Conservation (phyloP, 2,113 vertebrate species). For the Lepus americanus region DNA sequence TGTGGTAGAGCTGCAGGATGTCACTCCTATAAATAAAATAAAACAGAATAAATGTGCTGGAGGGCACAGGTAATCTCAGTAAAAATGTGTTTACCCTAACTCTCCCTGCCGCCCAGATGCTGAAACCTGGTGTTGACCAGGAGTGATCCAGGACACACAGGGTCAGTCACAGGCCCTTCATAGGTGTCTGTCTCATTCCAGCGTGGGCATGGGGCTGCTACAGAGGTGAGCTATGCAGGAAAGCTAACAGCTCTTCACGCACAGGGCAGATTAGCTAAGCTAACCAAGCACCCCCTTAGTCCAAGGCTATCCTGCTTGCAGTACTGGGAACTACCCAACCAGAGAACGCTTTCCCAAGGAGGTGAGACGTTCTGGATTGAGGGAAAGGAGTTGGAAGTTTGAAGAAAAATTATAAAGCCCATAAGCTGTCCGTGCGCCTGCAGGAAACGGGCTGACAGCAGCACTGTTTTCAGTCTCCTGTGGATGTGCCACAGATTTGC, state of each 20-base stretch:
- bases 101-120: background rate
- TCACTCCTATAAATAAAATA: conserved; percentile 41
- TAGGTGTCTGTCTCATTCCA: background rate
- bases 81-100: conserved; percentile 10
- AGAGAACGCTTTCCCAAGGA: background rate
- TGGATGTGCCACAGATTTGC: background rate
- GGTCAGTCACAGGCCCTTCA: background rate
- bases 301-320: background rate
- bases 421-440: too few species aligned
- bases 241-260: background rate
- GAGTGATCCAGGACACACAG: background rate
- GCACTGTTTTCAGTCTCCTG: background rate
- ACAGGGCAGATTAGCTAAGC: rapidly evolving
- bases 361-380: background rate
- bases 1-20: background rate
- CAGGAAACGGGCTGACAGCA: background rate
- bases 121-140: background rate
- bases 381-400: background rate
- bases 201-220: background rate
- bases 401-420: background rate
- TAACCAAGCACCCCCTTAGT: too few species aligned
- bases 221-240: background rate
- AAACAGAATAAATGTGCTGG: conserved; percentile 48
- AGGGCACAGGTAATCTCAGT: conserved; percentile 56
- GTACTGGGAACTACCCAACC: background rate